These are phyloP conservation scores for Macrocentrus cingulum DNA, from an alignment of 1,140 invertebrate species.

Conservation along the genomic window DNA sequence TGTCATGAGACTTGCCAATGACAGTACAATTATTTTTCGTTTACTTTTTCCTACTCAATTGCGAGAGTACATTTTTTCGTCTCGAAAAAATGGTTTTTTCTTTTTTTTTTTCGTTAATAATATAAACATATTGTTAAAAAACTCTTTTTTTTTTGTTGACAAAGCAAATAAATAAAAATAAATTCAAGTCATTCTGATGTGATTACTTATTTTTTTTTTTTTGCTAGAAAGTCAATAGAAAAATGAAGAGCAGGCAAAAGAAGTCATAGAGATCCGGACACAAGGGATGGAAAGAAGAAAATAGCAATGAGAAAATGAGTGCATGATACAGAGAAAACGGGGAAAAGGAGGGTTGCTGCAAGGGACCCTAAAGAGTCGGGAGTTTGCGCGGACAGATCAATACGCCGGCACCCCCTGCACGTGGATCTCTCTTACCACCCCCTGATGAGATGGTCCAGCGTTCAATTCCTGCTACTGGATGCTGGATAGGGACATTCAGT, in stretches of 20 bases:
- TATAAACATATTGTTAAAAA: too few relatives aligned
- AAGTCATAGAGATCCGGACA: too few relatives aligned
- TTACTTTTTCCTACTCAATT: background rate
- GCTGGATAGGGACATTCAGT: conserved; percentile 27
- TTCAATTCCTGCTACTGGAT: conserved; percentile 19
- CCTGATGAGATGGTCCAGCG: conserved; percentile 18
- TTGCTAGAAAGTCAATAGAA: too few relatives aligned
- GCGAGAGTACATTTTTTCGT: too few relatives aligned
- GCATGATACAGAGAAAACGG: background rate
- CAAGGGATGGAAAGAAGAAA: background rate
- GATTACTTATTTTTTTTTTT: too few relatives aligned
- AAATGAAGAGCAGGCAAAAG: too few relatives aligned
- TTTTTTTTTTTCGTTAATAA: too few relatives aligned
- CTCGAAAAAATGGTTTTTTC: too few relatives aligned
- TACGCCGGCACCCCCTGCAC: conserved; percentile 45
- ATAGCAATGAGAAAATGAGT: background rate
- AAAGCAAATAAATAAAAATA: too few relatives aligned
- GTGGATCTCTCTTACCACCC: conserved; percentile 41
- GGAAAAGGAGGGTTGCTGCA: conserved; percentile 24
- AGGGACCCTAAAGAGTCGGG: conserved; percentile 41
- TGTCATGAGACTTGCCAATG: too few relatives aligned
- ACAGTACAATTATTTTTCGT: conserved; percentile 6
- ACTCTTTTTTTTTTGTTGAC: background rate
- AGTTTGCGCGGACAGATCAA: conserved; percentile 58
- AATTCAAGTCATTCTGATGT: too few relatives aligned